Base-by-base conservation (phyloP, 2,113 vertebrate species). In the Odontesthes bonariensis region DNA sequence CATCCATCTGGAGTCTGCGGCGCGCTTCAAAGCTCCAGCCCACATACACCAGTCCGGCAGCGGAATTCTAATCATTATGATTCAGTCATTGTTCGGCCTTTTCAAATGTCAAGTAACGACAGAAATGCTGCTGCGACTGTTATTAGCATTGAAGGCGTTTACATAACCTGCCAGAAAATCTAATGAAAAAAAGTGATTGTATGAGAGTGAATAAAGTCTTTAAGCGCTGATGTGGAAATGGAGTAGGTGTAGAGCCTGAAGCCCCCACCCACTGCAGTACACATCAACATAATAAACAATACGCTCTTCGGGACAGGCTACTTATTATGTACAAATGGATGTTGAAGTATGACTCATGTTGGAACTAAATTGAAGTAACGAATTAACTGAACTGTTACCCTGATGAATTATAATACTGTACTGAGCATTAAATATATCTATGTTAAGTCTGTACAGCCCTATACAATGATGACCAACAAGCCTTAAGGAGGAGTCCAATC, bases 21-120 rank as follows among this genome's bases (percentile, higher is more conserved):
- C 16, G 4, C 22, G 42, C 47, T 22, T 32, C 62, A 17, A 53
- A 52, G 64, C 66, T 55, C 77, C 52, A 59, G 55, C 56, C 64
- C 61, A 32, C 59, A 67, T 57, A 67, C 62, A 3, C 23, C 51
- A 32, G 42, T 2, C 20, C 14, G 38, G 47, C 53, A 20, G 52
- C 19, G 6, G 63, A 59, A 77, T 73, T 14, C 62, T 67, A 55
- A 74, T 52, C 20, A 5, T 12, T 2, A 9, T 60, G 51, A 68
- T 42, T 70, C 51, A 31, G 49, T 47, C 69, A 57, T 64, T 3
- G 1, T 69, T 81, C 62, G 46, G 56, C 71, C 52, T 79, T 82
- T 49, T 61, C n/a, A 74, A 85, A 85, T 81, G 79, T 82, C 63
- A 66, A 60, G 71, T 19, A 22, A 52, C 66, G 52, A 74, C 52